Evolutionary conservation across 1,140 invertebrate species (phyloP).

Genomic region (Magallana ariakensis): DNA sequence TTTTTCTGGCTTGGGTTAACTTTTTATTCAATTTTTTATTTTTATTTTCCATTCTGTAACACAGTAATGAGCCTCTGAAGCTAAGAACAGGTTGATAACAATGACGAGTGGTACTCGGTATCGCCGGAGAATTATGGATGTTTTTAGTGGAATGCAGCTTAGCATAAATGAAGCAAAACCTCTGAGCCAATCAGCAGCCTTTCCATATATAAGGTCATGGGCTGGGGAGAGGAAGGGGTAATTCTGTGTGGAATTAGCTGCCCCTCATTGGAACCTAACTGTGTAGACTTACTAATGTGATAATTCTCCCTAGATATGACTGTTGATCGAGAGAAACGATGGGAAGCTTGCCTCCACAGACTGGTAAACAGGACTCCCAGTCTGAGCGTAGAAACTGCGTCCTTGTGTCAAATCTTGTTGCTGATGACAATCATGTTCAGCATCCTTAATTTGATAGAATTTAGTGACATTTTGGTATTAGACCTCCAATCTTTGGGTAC

Average conservation of each 20-base stretch:
- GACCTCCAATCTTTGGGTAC: too few relatives aligned
- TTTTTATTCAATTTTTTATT: too few relatives aligned
- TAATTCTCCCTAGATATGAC: slow-evolving; percentile 40
- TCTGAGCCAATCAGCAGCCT: too few relatives aligned
- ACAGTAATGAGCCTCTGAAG: slow-evolving; percentile 40
- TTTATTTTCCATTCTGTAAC: too few relatives aligned
- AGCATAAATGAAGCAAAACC: neutral
- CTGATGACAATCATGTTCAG: neutral
- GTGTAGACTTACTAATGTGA: slow-evolving; percentile 11
- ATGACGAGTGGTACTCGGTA: neutral
- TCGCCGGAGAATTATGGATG: slow-evolving; percentile 36
- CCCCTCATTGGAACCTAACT: neutral
- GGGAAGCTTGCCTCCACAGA: slow-evolving; percentile 31
- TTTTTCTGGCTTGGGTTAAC: too few relatives aligned
- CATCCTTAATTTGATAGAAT: neutral
- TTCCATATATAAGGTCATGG: neutral
- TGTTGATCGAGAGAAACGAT: neutral
- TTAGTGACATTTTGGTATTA: too few relatives aligned
- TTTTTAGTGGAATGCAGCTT: slow-evolving; percentile 2
- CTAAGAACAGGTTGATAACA: neutral
- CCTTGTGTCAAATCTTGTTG: neutral
- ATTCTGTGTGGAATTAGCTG: neutral
- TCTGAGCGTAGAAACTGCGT: neutral
- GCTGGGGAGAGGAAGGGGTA: neutral
- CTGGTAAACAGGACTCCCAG: neutral